phyloP scores from a whole-genome alignment of 2,797 vertebrate species.

The Esox lucius region DNA sequence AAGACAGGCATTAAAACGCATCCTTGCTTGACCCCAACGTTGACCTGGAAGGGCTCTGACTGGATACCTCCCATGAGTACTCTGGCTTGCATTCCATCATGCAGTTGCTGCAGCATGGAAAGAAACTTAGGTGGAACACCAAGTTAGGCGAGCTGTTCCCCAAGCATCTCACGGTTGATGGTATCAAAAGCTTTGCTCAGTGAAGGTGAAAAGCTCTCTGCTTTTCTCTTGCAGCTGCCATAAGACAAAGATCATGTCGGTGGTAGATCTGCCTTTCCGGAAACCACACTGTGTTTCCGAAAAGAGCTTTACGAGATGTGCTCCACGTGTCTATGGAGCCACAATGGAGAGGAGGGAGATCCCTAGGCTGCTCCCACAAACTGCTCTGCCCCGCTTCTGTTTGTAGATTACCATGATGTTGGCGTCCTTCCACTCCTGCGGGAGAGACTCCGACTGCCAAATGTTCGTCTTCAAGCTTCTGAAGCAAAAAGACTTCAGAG shows the following conservation, averaged over 20 bases:
- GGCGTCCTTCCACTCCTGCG: background rate
- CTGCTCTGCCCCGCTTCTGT: background rate
- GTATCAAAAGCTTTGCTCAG: too few relatives aligned
- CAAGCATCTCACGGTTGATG: too few relatives aligned
- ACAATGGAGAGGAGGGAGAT: background rate
- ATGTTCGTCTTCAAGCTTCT: background rate
- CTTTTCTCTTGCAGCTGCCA: too few relatives aligned
- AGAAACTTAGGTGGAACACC: background rate
- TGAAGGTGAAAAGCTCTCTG: background rate
- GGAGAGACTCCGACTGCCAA: background rate
- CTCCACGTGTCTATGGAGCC: too few relatives aligned
- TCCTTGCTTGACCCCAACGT: background rate
- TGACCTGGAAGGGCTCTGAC: background rate
- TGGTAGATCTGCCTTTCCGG: too few relatives aligned
- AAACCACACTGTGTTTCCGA: too few relatives aligned
- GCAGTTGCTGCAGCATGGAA: background rate
- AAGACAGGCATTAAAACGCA: background rate
- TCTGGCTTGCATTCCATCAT: constrained; percentile 7
- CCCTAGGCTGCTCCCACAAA: background rate
- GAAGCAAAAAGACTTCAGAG: background rate
- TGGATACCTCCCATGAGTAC: background rate
- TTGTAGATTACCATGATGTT: background rate
- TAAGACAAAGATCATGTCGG: too few relatives aligned
- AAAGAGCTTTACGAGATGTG: too few relatives aligned
- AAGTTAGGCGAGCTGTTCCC: background rate